phyloP scores from a whole-genome alignment of 2,888 invertebrate species.

The Drosophila multiciliata region DNA sequence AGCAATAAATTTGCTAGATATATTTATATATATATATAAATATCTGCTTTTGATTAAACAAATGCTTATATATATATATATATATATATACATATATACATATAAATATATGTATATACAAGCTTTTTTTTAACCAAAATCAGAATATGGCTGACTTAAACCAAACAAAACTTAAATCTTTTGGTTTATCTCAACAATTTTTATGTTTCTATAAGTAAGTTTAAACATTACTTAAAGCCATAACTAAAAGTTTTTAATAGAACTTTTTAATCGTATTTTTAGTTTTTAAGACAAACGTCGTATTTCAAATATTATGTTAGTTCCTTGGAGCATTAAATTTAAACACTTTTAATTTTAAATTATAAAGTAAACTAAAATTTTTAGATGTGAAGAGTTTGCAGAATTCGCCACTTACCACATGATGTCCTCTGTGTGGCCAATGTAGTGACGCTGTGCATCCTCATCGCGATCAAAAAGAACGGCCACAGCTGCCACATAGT shows the following conservation, averaged over 20 bases:
- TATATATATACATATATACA: too few relatives aligned
- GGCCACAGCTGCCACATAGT: constrained; percentile 96
- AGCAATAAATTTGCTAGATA: too few relatives aligned
- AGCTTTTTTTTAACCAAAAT: neutral
- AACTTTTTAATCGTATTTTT: neutral
- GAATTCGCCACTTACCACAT: constrained; percentile 89
- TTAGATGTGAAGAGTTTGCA: neutral
- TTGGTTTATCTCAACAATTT: neutral
- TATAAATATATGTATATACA: too few relatives aligned
- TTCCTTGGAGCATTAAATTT: neutral
- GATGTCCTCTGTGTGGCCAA: constrained; percentile 96
- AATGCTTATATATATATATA: too few relatives aligned
- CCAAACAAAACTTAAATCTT: neutral
- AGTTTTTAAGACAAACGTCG: neutral
- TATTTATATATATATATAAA: too few relatives aligned
- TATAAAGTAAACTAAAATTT: neutral
- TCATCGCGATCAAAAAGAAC: constrained; percentile 94
- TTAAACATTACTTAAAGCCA: neutral
- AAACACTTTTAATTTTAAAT: neutral
- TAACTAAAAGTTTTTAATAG: neutral
- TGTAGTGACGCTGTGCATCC: constrained; percentile 95
- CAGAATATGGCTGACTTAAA: neutral
- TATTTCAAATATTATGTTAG: too few relatives aligned
- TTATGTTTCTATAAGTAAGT: neutral
- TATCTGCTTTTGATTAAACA: too few relatives aligned